Base-by-base conservation (phyloP, 2,113 vertebrate genomes). In the Leucosticte australis region DNA sequence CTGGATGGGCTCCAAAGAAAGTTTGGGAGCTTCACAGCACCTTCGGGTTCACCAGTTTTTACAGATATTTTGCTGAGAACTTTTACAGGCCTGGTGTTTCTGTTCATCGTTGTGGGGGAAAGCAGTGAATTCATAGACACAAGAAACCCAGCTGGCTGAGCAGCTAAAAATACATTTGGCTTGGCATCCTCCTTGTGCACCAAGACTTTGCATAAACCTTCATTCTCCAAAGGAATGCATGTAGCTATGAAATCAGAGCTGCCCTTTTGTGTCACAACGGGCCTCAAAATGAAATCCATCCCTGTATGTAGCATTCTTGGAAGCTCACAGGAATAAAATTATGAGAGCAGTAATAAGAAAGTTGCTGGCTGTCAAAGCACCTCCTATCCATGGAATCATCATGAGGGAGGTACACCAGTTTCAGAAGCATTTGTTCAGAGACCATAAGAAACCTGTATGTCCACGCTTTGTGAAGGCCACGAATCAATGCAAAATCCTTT, bases 81-180 rank as follows among this genome's bases (percentile, higher is more conserved):
- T 97, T 96, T 81, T 81, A 68, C 59, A 63, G 67, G 75, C 80
- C 46, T 74, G 46, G 70, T 83, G 83, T 90, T 96, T 86, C 92
- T 81, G 83, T 92, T 95, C 90, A 73, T 86, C 21, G 3, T 83
- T 92, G 60, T 81, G 68, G 52, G 64, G 88, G 75, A 94, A 93
- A 83, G 68, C 35, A 83, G 39, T 35, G 75, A 73, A 83, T 93
- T 84, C 26, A 3, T 50, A 87, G 91, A 88, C 86, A 90, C 83
- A 64, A 96, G 94, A 95, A 94, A 88, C 33, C 68, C 95, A 95
- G 90, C 92, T 96, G 95, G 60, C 60, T 92, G 79, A 90, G 86
- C 50, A 90, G 90, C 86, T 96, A 94, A 97, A 97, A 95, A 95
- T 95, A 97, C 88, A 89, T 90, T 97, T 95, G 94, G 83, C 80